A percentile compares a stretch with the other conserved stretches of the same genome.
These are phyloP conservation scores for Euplagia quadripunctaria DNA, from an alignment of 2,888 invertebrate species.

Conservation along the genomic window DNA sequence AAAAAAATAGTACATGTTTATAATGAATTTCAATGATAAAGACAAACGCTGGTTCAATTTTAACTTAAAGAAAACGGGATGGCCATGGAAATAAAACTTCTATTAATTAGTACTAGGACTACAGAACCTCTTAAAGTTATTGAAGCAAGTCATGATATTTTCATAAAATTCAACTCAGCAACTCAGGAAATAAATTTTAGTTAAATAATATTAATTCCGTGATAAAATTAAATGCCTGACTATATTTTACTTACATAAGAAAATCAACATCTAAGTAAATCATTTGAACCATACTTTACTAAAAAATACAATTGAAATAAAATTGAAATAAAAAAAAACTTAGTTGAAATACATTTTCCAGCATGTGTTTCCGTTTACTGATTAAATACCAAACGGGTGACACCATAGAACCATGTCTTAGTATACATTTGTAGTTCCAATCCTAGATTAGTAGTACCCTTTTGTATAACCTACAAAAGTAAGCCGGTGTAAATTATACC, in stretches of 20 bases:
- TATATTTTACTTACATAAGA: too few relatives aligned
- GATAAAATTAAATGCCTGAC: too few relatives aligned
- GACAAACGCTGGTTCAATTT: neutral
- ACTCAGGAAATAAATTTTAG: too few relatives aligned
- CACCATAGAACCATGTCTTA: neutral
- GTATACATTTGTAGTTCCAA: neutral
- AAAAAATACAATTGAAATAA: neutral
- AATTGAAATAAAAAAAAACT: neutral
- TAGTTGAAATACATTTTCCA: neutral
- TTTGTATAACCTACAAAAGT: neutral
- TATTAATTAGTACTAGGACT: neutral
- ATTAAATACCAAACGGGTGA: neutral
- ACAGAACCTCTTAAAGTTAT: neutral
- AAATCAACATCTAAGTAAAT: too few relatives aligned
- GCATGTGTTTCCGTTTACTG: neutral
- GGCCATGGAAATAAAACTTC: neutral
- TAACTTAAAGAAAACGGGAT: neutral
- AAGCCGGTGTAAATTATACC: neutral
- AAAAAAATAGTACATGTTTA: slow-evolving; percentile 1
- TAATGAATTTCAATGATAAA: neutral
- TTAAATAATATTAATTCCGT: too few relatives aligned
- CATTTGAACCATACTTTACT: neutral
- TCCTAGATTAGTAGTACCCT: too few relatives aligned
- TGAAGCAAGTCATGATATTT: too few relatives aligned
- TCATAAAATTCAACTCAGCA: too few relatives aligned